A percentile compares a stretch with the other conserved stretches of the same genome.
phyloP scores from a whole-genome alignment of 1,140 invertebrate genomes.

The Drosophila pallidifrons region DNA sequence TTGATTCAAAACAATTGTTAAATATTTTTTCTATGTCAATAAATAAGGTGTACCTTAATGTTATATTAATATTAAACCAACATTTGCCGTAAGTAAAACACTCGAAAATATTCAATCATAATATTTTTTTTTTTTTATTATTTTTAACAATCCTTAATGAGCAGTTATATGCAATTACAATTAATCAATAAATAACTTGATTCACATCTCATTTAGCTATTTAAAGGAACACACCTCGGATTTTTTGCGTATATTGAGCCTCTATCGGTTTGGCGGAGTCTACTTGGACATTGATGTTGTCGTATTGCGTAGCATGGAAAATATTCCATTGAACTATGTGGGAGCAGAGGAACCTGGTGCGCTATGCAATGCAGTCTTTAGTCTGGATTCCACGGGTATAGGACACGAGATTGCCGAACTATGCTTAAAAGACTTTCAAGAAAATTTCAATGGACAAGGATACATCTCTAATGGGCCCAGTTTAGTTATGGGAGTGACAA shows the following conservation, averaged over 20 bases:
- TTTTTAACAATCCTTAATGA: no score
- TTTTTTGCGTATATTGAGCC: constrained; percentile 88
- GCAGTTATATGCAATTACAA: no score
- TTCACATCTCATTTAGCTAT: background rate
- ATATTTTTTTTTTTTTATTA: no score
- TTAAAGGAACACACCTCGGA: constrained; percentile 86
- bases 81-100: no score
- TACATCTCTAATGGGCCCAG: constrained; percentile 1
- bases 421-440: constrained; percentile 10
- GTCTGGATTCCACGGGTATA: background rate
- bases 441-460: constrained; percentile 6
- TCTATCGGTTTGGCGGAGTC: constrained; percentile 86
- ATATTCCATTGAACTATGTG: constrained; percentile 1
- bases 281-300: constrained; percentile 18
- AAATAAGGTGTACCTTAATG: no score
- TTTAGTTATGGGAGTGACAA: background rate
- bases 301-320: constrained; percentile 5
- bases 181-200: no score
- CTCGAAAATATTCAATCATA: no score
- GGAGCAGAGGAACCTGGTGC: background rate
- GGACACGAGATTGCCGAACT: constrained; percentile 7
- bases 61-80: no score
- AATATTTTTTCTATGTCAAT: no score
- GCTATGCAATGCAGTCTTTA: constrained; percentile 5
- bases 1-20: no score